Evolutionary conservation across 2,888 invertebrate species (phyloP).

Genomic region (Ophioninae sp.): DNA sequence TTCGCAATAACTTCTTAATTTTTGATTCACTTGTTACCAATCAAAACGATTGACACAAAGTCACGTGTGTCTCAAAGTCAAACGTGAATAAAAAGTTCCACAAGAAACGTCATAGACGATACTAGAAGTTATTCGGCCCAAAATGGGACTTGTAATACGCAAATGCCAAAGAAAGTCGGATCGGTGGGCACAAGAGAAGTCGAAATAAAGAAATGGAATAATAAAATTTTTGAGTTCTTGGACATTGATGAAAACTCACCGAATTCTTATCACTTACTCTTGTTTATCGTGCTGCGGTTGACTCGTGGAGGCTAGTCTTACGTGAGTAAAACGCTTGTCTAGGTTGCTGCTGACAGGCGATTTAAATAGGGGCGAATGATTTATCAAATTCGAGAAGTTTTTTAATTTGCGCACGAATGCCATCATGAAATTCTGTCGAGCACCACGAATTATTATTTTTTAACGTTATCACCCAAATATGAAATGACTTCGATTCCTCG

Average conservation of each 20-base stretch:
- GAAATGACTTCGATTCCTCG: neutral
- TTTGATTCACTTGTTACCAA: neutral
- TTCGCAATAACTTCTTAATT: neutral
- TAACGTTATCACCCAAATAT: neutral
- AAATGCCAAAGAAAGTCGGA: constrained; percentile 1
- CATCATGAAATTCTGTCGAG: constrained; percentile 61
- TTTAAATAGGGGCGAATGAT: constrained; percentile 47
- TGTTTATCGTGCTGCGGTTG: constrained; percentile 71
- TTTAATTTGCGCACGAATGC: constrained; percentile 69
- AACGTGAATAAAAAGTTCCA: constrained; percentile 8
- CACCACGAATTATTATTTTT: neutral
- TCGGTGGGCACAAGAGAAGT: neutral
- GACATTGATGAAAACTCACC: constrained; percentile 9
- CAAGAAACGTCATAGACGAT: neutral
- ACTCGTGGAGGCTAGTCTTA: constrained; percentile 67
- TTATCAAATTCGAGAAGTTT: constrained; percentile 61
- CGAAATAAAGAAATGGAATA: neutral
- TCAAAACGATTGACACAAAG: constrained; percentile 6
- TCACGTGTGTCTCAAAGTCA: neutral
- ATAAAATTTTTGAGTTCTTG: neutral
- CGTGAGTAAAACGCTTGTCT: constrained; percentile 37
- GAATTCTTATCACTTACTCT: constrained; percentile 70
- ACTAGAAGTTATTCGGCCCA: neutral
- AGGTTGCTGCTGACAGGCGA: constrained; percentile 32
- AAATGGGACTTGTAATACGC: neutral